These are phyloP conservation scores for Arothron firmamentum DNA, from an alignment of 2,113 vertebrate genomes.

Conservation along the genomic window DNA sequence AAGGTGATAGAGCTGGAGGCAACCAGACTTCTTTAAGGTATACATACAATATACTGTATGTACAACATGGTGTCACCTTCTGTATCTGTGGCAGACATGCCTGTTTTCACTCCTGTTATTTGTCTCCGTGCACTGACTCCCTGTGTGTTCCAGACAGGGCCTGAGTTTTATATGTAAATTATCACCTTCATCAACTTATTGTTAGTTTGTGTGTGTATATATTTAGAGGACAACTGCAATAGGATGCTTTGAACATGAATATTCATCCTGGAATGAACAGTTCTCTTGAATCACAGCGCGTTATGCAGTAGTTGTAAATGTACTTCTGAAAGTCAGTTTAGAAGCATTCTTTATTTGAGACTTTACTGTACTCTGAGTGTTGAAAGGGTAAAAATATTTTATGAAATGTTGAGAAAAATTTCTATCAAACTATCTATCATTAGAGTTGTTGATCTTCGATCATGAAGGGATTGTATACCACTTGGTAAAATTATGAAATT, in stretches of 20 bases:
- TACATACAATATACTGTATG: slow-evolving; percentile 19
- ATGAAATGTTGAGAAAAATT: neutral
- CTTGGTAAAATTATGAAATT: slow-evolving; percentile 31
- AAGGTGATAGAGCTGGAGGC: no score
- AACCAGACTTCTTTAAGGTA: slow-evolving; percentile 11
- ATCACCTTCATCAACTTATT: slow-evolving; percentile 32
- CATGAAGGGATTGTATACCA: slow-evolving; percentile 55
- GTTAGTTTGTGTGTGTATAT: slow-evolving; percentile 19
- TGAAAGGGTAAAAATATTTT: slow-evolving; percentile 9
- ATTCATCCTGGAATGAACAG: slow-evolving; percentile 8
- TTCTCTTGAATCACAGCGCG: slow-evolving; percentile 1
- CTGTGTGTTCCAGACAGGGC: slow-evolving; percentile 31
- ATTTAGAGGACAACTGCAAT: slow-evolving; percentile 24
- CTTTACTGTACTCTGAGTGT: slow-evolving; percentile 17
- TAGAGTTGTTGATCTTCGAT: slow-evolving; percentile 24
- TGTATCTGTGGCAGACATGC: slow-evolving; percentile 5
- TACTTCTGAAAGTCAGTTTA: slow-evolving; percentile 21
- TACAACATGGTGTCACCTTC: slow-evolving; percentile 23
- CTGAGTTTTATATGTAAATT: slow-evolving; percentile 38
- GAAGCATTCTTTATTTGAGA: slow-evolving; percentile 8
- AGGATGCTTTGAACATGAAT: slow-evolving; percentile 9
- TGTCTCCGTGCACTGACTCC: slow-evolving; percentile 53
- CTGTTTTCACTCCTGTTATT: neutral
- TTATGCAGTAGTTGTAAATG: slow-evolving; percentile 30
- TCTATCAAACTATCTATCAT: slow-evolving; percentile 10